Percentiles rank a stretch among this genome's conserved stretches.
These are phyloP conservation scores for Watsonalla binaria DNA, from an alignment of 2,888 invertebrate genomes.

Conservation along the genomic window DNA sequence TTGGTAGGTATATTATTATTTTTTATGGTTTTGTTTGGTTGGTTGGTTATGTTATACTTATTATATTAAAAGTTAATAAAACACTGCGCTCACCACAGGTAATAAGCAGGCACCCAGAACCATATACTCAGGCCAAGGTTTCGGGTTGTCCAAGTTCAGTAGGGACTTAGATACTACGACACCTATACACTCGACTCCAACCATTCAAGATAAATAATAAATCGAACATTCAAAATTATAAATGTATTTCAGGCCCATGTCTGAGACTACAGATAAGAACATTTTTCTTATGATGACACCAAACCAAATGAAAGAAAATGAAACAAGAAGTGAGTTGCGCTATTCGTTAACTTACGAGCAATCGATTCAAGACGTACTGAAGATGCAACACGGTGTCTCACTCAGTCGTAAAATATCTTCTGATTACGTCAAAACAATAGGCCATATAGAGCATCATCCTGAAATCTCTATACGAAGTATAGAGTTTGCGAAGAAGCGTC, in stretches of 20 bases:
- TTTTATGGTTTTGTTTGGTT: no score
- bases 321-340: constrained; percentile 24
- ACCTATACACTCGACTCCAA: no score
- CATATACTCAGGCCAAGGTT: no score
- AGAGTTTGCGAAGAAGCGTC: constrained; percentile 51
- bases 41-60: no score
- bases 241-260: constrained; percentile 27
- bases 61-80: no score
- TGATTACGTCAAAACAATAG: constrained; percentile 57
- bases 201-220: no score
- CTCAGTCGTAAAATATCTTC: constrained; percentile 54
- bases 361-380: constrained; percentile 40
- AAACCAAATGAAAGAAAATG: constrained; percentile 11
- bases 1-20: background rate
- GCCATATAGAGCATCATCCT: constrained; percentile 34
- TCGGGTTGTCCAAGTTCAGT: no score
- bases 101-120: no score
- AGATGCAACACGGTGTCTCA: constrained; percentile 47
- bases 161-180: no score
- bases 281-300: constrained; percentile 36
- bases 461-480: constrained; percentile 46
- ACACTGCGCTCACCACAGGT: no score
- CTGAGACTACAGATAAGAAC: constrained; percentile 26
- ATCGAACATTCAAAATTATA: background rate
- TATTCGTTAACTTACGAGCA: constrained; percentile 18